Evolutionary conservation across 2,113 vertebrate species (phyloP).

Genomic region (Ctenodactylus gundi): DNA sequence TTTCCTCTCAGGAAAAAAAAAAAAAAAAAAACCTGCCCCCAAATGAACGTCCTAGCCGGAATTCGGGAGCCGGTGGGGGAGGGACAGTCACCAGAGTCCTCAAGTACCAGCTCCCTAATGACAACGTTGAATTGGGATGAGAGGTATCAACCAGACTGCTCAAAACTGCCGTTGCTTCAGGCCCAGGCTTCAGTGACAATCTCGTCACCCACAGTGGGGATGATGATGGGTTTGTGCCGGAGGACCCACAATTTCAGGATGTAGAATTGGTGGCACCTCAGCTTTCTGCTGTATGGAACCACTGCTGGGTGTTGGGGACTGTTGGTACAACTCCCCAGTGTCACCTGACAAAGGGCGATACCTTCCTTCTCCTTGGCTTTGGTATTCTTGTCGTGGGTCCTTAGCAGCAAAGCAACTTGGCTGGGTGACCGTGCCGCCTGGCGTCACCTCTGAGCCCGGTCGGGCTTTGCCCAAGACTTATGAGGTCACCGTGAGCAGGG

Average conservation of each 20-base stretch:
- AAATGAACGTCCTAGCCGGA: constrained; percentile 15
- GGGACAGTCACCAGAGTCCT: constrained; percentile 8
- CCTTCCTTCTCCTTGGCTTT: not conserved
- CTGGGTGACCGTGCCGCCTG: not conserved
- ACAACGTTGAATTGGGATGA: not conserved
- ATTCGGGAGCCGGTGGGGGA: constrained; percentile 10
- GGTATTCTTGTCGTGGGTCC: not conserved
- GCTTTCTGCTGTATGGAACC: not conserved
- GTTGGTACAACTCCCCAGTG: not conserved
- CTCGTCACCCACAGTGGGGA: not conserved
- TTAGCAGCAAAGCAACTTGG: constrained; percentile 5
- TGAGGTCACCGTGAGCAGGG: constrained; percentile 53
- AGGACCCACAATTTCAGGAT: not conserved
- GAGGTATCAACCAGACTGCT: constrained; percentile 48
- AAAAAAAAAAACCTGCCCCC: constrained; percentile 46
- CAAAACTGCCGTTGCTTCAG: not conserved
- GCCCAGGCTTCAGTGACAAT: not conserved
- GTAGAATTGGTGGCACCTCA: not conserved
- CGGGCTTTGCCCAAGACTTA: not conserved
- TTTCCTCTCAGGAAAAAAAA: constrained; percentile 19
- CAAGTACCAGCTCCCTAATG: constrained; percentile 11
- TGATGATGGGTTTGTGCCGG: not conserved
- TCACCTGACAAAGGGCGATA: not conserved
- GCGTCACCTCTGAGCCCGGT: constrained; percentile 17
- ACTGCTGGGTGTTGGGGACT: not conserved